Evolutionary conservation across 2,888 invertebrate species (phyloP), one percentile per base, ranked within the genome.

Genomic region (Ochropleura plecta): DNA sequence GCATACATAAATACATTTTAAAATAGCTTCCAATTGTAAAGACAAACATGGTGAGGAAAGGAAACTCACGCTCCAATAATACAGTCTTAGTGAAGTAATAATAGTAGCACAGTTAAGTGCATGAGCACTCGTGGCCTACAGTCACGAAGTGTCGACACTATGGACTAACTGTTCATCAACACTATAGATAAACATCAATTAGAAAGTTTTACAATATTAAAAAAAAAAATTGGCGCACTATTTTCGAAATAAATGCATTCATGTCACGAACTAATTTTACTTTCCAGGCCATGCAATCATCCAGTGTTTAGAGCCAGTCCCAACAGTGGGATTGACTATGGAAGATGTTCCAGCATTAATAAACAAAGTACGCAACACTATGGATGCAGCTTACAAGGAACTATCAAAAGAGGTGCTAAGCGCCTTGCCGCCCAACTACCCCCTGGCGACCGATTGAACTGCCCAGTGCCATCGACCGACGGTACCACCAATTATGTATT

Each of bases 241-340:
- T 48, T 40, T 16, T 55, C 20, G 6, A 14, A 53, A n/a, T 49
- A 30, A 14, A 10, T 30, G 6, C 5, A 42, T 5, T 44, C 20
- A 18, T 16, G 10, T 48, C 49, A 62, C 0, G 40, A 48, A 57
- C 14, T 65, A 0, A 4, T 20, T 80, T 76, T 0, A 63, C 7
- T 42, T 94, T 95, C 18, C 93, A 97, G 97, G 97, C 73, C 96
- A 96, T 85, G 96, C 96, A 51, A 92, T 97, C 30, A 95, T 97
- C 78, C 97, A 96, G 81, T 96, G 97, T 71, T 90, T 97, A 79
- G 97, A 97, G 44, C 96, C 97, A 16, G 93, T 97, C 48, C 93
- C 97, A 0, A 97, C 97, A 0, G 91, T 90, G 46, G 96, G 97
- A 1, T 88, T 97, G 55, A 95, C 94, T 0, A 93, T 95, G 91